Base-by-base conservation (phyloP, 1,140 invertebrate species). In the Pollicipes pollicipes region DNA sequence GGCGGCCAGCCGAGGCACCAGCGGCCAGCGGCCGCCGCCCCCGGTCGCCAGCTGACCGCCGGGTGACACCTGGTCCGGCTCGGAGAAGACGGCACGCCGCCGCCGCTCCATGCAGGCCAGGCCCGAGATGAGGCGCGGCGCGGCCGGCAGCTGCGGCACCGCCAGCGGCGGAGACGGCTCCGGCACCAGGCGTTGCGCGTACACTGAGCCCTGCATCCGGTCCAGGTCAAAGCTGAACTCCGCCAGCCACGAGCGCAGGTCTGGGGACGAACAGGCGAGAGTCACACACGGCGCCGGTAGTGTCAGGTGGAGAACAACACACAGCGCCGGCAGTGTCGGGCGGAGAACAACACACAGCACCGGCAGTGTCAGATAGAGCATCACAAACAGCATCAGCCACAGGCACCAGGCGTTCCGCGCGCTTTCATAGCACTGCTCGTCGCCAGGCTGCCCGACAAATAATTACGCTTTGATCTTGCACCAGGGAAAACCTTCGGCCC, bases 221-320 rank as follows among this genome's bases (percentile, higher is more conserved):
- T 85, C 82, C 32, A 95, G 83, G 76, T 95, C 89, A 76, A 91
- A 95, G 27, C 93, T 93, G 76, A 93, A 94, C 0, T 95, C 81
- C 72, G 88, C 85, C 72, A 96, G 78, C 93, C 93, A 96, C 70
- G 87, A 88, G 8, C 85, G 83, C 27, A 95, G 78, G 76, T 89
- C 90, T 84, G 77, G n/a, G 80, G 78, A 73, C 66, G 37, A 76
- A 74, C 72, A 72, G 75, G 72, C n/a, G 66, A n/a, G n/a, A n/a
- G n/a, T n/a, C n/a, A n/a, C n/a, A n/a, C n/a, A n/a, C n/a, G n/a
- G n/a, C n/a, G n/a, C n/a, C n/a, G n/a, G n/a, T n/a, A n/a, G n/a
- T n/a, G n/a, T n/a, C n/a, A n/a, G n/a, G n/a, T n/a, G n/a, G n/a
- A n/a, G n/a, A n/a, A n/a, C n/a, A n/a, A n/a, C n/a, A n/a, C n/a